Evolutionary conservation across 2,888 invertebrate genomes (phyloP), one percentile per base, ranked within the genome.

Genomic region (Apamea monoglypha): DNA sequence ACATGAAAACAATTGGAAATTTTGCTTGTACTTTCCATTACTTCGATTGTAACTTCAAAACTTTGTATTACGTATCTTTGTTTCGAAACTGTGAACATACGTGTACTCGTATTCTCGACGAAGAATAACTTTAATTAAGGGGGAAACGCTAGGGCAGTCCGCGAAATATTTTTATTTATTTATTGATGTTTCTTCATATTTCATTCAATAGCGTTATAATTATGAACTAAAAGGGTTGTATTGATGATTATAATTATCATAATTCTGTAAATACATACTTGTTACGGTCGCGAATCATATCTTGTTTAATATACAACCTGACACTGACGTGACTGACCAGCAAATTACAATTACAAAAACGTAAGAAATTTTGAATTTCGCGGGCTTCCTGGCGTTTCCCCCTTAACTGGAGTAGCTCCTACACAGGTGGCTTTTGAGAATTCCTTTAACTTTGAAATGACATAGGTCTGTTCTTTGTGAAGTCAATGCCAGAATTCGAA

Each of bases 71-170:
- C 69, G 63, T 73, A 63, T 50, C 72, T 74, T 80, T 80, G 84
- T 84, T 82, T 74, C 7, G 6, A 18, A 79, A 79, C 63, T 82
- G 32, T 29, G 63, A 69, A 69, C 84, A 44, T 64, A 61, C 53
- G 29, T 70, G 53, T 67, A 29, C 32, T 63, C 36, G 53, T 67
- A 29, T 40, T 63, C 36, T 53, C 12, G 50, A 47, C 21, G 21
- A 59, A 36, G 81, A 82, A 59, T 77, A 68, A 77, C 29, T 81
- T 71, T 68, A 44, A 68, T 67, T 70, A 56, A 56, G 56, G 56
- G 56, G 5, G n/a, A n/a, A n/a, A n/a, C 56, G 56, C 12, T 2
- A 12, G 56, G 56, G 3, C 12, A 56, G 12, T 25, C 56, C 25
- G 25, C 25, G 1, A 56, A 56, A 56, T 10, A 10, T 4, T 12